Evolutionary conservation across 2,797 vertebrate species (phyloP), one percentile per base, ranked within the genome.

Genomic region (Oryzias dopingdopingensis): DNA sequence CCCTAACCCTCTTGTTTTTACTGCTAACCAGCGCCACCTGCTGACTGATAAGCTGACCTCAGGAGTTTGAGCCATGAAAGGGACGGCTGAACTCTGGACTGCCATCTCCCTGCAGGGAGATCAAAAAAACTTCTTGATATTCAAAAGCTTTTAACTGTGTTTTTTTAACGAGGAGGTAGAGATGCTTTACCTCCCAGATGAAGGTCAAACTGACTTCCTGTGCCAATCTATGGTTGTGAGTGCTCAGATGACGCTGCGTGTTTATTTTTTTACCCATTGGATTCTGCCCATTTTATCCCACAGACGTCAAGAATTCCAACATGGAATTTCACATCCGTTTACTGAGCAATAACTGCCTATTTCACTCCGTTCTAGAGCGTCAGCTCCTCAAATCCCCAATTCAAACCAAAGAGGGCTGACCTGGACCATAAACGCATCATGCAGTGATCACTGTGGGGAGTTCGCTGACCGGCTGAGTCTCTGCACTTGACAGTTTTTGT

Each of bases 271-370:
- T 37, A 37, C 32, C 32, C 32, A 12, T 37, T 37, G 32, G 32
- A 37, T 37, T 37, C 32, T 37, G 32, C 1, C 32, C 10, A 10
- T 13, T 37, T 37, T 37, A 37, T 37, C 32, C 32, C 32, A 37
- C 10, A 37, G 32, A 29, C 26, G 26, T 29, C 26, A 6, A 6
- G 26, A 37, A 37, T 10, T 12, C 32, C 32, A 12, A 62, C 49
- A 14, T 20, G 17, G 16, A 44, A 18, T 50, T 43, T 65, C 56
- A 61, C 67, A 42, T 57, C 18, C 42, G 61, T 42, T 75, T 67
- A 61, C 67, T 52, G 58, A 86, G 86, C 85, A 88, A 87, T 89
- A 87, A 86, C 56, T 62, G 69, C 53, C 65, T 2, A n/a, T 44
- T n/a, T 1, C n/a, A 1, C 14, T 43, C 42, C 6, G 42, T 6